phyloP scores from a whole-genome alignment of 2,888 invertebrate genomes.

The Scaptomyza reducta region DNA sequence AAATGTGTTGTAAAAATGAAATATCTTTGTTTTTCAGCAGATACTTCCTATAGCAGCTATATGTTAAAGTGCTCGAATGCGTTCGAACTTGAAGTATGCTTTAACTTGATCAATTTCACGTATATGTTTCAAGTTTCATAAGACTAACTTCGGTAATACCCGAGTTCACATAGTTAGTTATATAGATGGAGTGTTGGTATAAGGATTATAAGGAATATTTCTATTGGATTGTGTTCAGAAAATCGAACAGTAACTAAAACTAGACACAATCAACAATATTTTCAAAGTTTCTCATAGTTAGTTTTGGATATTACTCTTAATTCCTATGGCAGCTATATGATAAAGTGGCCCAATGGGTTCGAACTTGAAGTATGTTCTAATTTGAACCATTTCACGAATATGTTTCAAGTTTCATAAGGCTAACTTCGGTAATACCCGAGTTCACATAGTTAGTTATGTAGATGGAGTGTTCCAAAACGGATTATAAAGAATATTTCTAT shows the following conservation, averaged over 20 bases:
- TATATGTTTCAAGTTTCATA: not conserved
- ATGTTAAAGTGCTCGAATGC: not conserved
- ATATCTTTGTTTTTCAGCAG: not conserved
- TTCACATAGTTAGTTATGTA: not conserved
- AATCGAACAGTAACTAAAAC: not conserved
- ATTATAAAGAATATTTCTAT: too few species aligned
- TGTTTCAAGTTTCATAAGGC: too few species aligned
- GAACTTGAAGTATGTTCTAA: too few species aligned
- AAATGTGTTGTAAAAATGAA: too few species aligned
- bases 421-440: not conserved
- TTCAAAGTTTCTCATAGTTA: not conserved
- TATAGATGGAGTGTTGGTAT: too few species aligned
- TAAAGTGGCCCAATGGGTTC: too few species aligned
- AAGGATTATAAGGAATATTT: too few species aligned
- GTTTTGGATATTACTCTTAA: not conserved
- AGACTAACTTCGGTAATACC: not conserved
- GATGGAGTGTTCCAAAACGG: not conserved
- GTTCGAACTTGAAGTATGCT: not conserved
- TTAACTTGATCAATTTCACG: not conserved
- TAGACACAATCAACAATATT: not conserved
- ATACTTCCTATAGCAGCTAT: not conserved
- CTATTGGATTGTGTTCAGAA: not conserved
- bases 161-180: not conserved
- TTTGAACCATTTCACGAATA: too few species aligned
- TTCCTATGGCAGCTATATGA: too few species aligned